Base-by-base conservation (phyloP, 2,888 invertebrate species). In the Dilophus febrilis region DNA sequence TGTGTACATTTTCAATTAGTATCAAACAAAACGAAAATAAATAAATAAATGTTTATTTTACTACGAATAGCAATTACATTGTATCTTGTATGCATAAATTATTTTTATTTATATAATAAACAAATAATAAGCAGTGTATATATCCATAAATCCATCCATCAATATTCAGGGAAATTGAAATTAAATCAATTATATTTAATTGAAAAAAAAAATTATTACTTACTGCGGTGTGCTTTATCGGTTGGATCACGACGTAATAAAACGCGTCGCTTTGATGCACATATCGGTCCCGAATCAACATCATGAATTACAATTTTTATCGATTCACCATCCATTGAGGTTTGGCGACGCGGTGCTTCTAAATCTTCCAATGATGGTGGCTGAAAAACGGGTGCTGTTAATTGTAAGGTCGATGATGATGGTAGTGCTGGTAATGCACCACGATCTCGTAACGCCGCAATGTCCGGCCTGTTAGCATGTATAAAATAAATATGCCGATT, bases 241-340 rank as follows among this genome's bases (percentile, higher is more conserved):
- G 77, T 71, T 27, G 84, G 78, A 62, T 86, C 85, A 45, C 80
- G 71, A 40, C 83, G 69, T 40, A 86, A 64, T 11, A 77, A 66
- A 39, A 86, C 80, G 48, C 84, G 71, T 43, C 80, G 69, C 49
- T 83, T 83, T 22, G 82, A 70, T 48, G 71, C 68, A 48, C 72
- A 65, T 41, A 67, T 64, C 43, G 71, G 64, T 30, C 72, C 74
- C 44, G 82, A 82, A 60, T 90, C 88, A 12, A 90, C 88, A 58
- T 90, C 88, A 55, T 90, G 87, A 52, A 90, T 90, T 48, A 90
- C 87, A 49, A 90, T 90, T 58, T 87, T 81, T 52, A 90, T 90
- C 46, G 86, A 86, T 58, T 90, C 88, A 2, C 88, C 88, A 54
- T 88, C 88, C 44, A 82, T 83, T 16, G 87, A 85, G 53, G 84